Conservation (phyloP, 2,888 invertebrate genomes). For the Blastobasis adustella region DNA sequence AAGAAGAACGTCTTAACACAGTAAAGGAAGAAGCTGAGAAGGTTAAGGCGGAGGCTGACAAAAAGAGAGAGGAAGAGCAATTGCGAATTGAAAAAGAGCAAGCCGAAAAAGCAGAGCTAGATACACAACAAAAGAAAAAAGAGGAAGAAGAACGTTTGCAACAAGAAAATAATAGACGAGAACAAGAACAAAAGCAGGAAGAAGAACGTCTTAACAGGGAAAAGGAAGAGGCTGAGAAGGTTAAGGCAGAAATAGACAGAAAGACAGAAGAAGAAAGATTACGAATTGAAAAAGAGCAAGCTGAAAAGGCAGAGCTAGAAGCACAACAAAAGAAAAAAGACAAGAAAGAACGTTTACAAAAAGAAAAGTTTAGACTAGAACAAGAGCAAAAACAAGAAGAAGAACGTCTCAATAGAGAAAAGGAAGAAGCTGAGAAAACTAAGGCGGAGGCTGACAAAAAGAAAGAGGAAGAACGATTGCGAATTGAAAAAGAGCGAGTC, state of each 20-base stretch:
- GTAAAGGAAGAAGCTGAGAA: conserved; percentile 5
- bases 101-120: background rate
- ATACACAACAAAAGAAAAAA: conserved; percentile 11
- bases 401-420: background rate
- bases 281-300: background rate
- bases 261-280: background rate
- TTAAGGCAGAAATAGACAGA: conserved; percentile 1
- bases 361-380: conserved; percentile 12
- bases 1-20: conserved; percentile 2
- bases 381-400: conserved; percentile 9
- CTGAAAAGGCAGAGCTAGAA: conserved; percentile 12
- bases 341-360: conserved; percentile 9
- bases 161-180: conserved; percentile 3
- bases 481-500: conserved; percentile 7
- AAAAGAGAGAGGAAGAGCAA: background rate
- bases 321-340: conserved; percentile 13
- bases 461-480: conserved; percentile 10
- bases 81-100: background rate
- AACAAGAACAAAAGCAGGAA: conserved; percentile 6
- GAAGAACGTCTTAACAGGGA: conserved; percentile 7
- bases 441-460: conserved; percentile 3
- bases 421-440: conserved; percentile 2
- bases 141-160: conserved; percentile 11
- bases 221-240: conserved; percentile 6
- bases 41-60: background rate